phyloP scores from a whole-genome alignment of 2,888 invertebrate genomes.

The Drosophila villosipedis region DNA sequence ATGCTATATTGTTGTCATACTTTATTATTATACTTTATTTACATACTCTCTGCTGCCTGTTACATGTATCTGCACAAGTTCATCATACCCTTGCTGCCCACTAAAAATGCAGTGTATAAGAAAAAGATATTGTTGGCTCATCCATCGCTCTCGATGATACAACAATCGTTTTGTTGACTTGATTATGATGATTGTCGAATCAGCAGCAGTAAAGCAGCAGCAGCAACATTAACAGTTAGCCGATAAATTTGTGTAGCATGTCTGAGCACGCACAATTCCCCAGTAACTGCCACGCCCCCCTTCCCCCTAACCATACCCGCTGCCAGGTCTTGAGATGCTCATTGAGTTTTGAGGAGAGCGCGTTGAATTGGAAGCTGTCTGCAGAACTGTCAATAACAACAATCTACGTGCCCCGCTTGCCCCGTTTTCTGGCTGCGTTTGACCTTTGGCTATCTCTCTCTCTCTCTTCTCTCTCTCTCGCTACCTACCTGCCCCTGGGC shows the following conservation, averaged over 20 bases:
- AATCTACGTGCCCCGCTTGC: constrained; percentile 19
- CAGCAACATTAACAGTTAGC: constrained; percentile 13
- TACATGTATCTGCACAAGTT: background rate
- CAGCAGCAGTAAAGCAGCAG: constrained; percentile 5
- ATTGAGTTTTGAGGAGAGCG: constrained; percentile 52
- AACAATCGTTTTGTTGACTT: constrained; percentile 42
- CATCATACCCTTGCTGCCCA: background rate
- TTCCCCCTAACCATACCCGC: background rate
- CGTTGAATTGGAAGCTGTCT: constrained; percentile 77
- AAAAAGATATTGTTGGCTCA: constrained; percentile 11
- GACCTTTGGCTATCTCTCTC: constrained; percentile 35
- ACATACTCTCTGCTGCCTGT: background rate
- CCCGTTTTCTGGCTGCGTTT: constrained; percentile 32
- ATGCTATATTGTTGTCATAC: background rate
- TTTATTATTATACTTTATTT: background rate
- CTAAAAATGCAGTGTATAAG: background rate
- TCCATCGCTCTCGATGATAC: constrained; percentile 11
- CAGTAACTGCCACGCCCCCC: background rate
- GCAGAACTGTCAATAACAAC: constrained; percentile 66
- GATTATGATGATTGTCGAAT: constrained; percentile 50
- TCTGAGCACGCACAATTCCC: constrained; percentile 31
- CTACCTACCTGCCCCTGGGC: background rate
- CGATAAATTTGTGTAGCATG: constrained; percentile 32
- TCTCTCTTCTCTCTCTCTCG: background rate
- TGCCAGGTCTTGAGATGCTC: constrained; percentile 7